Percentiles rank a stretch among this genome's conserved stretches.
phyloP scores from a whole-genome alignment of 1,140 invertebrate genomes.

The Pseudoatta argentina region DNA sequence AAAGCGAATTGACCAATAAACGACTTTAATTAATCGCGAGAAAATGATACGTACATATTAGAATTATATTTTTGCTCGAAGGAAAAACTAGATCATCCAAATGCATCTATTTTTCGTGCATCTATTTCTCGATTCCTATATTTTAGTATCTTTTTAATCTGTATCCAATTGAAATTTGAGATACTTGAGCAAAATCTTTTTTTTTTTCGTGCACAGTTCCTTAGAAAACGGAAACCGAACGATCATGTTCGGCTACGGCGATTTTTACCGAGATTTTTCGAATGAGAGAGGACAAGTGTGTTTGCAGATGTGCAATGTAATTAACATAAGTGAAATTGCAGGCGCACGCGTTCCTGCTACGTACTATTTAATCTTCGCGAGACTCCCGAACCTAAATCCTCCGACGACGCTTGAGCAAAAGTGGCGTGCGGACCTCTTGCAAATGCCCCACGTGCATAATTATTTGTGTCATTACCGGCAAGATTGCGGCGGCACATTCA shows the following conservation, averaged over 20 bases:
- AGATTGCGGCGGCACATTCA: constrained; percentile 84
- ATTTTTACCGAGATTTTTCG: constrained; percentile 53
- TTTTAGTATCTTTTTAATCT: constrained; percentile 2
- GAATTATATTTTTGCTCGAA: background rate
- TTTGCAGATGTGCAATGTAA: constrained; percentile 58
- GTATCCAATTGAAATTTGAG: too few relatives aligned
- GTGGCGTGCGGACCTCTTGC: background rate
- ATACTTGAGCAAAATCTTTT: too few relatives aligned
- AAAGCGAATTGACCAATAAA: background rate
- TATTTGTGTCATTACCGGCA: constrained; percentile 79
- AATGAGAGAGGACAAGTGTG: constrained; percentile 28
- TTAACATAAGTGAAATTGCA: constrained; percentile 84
- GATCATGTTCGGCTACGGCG: constrained; percentile 17
- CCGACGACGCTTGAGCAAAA: background rate
- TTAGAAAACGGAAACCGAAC: constrained; percentile 68
- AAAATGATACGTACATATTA: background rate
- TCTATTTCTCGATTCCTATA: background rate
- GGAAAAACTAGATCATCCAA: background rate
- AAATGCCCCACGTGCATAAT: constrained; percentile 24
- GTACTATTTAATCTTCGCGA: background rate
- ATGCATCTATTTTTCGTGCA: background rate
- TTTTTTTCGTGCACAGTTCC: background rate
- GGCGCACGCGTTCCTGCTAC: background rate
- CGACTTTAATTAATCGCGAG: background rate
- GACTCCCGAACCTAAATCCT: background rate